A percentile compares a stretch with the other conserved stretches of the same genome.
These are phyloP conservation scores for Paratilapia polleni DNA, from an alignment of 2,113 vertebrate species.

Conservation along the genomic window DNA sequence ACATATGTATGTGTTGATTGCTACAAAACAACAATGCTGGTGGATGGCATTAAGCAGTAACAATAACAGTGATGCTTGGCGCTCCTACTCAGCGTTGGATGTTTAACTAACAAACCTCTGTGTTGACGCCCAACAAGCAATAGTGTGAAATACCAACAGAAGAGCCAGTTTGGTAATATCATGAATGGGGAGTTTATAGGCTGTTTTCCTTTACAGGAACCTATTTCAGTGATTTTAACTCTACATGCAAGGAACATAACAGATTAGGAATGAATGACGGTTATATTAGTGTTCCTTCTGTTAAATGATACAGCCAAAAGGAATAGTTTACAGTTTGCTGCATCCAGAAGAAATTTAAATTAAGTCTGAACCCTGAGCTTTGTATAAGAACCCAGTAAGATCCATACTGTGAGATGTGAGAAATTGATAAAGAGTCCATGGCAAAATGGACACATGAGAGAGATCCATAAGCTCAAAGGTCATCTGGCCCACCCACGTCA, in stretches of 20 bases:
- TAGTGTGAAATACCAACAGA: constrained; percentile 66
- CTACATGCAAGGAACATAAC: background rate
- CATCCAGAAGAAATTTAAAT: background rate
- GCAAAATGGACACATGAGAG: constrained; percentile 68
- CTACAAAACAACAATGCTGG: constrained; percentile 77
- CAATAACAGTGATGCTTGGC: constrained; percentile 79
- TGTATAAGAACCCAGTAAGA: constrained; percentile 28
- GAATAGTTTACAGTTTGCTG: constrained; percentile 2
- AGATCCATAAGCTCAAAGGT: constrained; percentile 70
- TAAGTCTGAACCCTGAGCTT: constrained; percentile 8
- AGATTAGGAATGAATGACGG: background rate
- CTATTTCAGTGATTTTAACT: background rate
- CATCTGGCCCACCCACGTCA: constrained; percentile 78
- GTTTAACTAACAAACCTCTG: constrained; percentile 72
- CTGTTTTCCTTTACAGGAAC: background rate
- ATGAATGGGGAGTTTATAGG: constrained; percentile 46
- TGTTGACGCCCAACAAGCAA: constrained; percentile 51
- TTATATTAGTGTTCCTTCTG: background rate
- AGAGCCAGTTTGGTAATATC: constrained; percentile 49
- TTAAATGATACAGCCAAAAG: background rate
- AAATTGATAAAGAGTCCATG: constrained; percentile 64
- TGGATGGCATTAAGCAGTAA: constrained; percentile 75
- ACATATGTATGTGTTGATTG: constrained; percentile 82
- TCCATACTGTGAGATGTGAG: constrained; percentile 55
- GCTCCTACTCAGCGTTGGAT: constrained; percentile 80